A percentile compares a stretch with the other conserved stretches of the same genome.
phyloP scores from a whole-genome alignment of 2,113 vertebrate genomes.

The Strix aluco region DNA sequence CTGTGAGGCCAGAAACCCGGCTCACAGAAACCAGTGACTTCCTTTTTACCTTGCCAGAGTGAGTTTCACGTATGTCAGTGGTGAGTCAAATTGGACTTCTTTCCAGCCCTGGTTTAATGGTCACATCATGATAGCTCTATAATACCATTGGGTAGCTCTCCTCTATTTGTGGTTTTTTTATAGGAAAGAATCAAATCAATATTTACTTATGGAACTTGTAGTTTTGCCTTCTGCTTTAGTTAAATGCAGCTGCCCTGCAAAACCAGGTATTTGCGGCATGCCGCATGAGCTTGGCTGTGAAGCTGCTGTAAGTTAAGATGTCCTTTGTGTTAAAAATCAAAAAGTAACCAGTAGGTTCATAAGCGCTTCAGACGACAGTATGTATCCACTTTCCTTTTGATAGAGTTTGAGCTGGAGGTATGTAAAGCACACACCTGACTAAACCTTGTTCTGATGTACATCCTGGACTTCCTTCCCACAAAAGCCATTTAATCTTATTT shows the following conservation, averaged over 20 bases:
- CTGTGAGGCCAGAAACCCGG: background rate
- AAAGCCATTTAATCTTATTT: background rate
- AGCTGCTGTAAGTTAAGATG: background rate
- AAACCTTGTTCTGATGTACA: background rate
- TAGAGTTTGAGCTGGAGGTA: background rate
- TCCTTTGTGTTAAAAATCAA: background rate
- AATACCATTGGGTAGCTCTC: background rate
- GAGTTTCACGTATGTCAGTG: background rate
- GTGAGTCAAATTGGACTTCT: background rate
- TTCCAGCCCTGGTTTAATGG: background rate
- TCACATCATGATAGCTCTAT: background rate
- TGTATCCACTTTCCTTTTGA: background rate
- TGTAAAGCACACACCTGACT: background rate
- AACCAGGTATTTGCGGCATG: background rate
- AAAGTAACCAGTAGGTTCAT: background rate
- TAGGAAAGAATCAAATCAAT: background rate
- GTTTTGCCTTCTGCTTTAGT: background rate
- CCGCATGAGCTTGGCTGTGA: rapidly evolving
- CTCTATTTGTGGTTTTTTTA: background rate
- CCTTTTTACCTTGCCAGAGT: background rate
- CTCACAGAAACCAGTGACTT: background rate
- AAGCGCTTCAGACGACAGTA: background rate
- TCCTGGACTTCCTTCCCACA: background rate
- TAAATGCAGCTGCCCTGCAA: background rate
- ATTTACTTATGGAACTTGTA: background rate